phyloP scores from a whole-genome alignment of 1,140 invertebrate species.

The Alviniconcha marisindica region DNA sequence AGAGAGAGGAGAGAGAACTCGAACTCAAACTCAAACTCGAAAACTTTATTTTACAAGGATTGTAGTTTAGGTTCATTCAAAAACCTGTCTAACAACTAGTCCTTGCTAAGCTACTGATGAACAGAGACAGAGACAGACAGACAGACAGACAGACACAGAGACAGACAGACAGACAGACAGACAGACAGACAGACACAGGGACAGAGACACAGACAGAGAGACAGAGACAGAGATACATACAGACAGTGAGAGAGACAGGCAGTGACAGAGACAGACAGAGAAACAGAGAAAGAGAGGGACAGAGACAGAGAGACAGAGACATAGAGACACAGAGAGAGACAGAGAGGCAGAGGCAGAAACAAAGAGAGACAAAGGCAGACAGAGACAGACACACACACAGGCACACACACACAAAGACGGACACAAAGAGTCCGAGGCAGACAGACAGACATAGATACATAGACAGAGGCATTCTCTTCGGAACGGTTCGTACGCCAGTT shows the following conservation, averaged over 20 bases:
- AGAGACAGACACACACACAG: background rate
- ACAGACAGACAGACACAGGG: background rate
- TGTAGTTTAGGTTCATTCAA: too few species aligned
- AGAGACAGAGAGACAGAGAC: background rate
- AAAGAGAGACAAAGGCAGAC: background rate
- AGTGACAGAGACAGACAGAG: background rate
- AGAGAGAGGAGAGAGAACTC: background rate
- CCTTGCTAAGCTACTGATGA: too few species aligned
- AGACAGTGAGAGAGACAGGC: background rate
- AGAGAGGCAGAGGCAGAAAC: background rate
- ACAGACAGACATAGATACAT: too few species aligned
- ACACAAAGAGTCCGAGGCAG: too few species aligned
- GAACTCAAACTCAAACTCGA: too few species aligned
- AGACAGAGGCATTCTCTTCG: too few species aligned
- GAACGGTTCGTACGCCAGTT: too few species aligned
- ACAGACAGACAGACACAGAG: background rate
- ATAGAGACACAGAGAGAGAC: constrained; percentile 1
- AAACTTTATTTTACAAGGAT: too few species aligned
- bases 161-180: background rate
- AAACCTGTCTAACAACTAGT: too few species aligned
- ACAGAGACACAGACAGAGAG: too few species aligned
- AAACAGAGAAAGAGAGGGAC: background rate
- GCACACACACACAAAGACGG: too few species aligned
- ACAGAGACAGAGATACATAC: background rate
- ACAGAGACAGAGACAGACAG: background rate